Conservation (phyloP, 2,113 vertebrate genomes). For the Ceyx cyanopectus region DNA sequence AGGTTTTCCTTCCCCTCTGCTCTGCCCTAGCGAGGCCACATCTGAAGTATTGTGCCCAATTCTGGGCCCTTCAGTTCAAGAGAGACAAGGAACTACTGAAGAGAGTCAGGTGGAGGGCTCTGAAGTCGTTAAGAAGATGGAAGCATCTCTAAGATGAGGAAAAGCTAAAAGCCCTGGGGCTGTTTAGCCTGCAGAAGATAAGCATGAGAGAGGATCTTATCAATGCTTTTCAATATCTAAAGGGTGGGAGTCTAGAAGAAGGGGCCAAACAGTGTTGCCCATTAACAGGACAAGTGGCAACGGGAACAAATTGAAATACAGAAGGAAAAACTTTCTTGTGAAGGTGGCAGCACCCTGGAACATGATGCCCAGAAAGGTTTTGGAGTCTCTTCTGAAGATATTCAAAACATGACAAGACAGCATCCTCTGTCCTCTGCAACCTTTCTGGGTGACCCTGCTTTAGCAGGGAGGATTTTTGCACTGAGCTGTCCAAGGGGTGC, state of each 20-base stretch:
- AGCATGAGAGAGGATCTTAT: not conserved
- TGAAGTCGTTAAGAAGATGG: not conserved
- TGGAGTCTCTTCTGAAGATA: not conserved
- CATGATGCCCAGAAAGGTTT: not conserved
- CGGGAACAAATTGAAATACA: not conserved
- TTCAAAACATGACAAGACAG: too few relatives aligned
- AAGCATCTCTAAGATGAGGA: not conserved
- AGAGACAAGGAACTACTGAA: not conserved
- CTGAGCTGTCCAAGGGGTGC: not conserved
- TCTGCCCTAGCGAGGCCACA: not conserved
- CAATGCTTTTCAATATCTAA: too few relatives aligned
- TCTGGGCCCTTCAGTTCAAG: not conserved
- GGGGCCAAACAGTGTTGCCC: too few relatives aligned
- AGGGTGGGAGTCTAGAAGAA: too few relatives aligned
- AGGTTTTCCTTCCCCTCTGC: not conserved
- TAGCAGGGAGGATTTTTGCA: not conserved
- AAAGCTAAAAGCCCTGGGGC: not conserved
- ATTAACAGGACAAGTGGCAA: too few relatives aligned
- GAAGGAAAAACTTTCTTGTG: not conserved
- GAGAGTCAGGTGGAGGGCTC: not conserved
- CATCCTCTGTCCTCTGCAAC: not conserved
- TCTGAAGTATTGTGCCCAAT: not conserved
- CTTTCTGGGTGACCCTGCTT: not conserved
- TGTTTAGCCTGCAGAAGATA: not conserved
- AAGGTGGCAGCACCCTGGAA: not conserved